Conservation (phyloP, 1,140 invertebrate genomes). For the Microplitis demolitor region DNA sequence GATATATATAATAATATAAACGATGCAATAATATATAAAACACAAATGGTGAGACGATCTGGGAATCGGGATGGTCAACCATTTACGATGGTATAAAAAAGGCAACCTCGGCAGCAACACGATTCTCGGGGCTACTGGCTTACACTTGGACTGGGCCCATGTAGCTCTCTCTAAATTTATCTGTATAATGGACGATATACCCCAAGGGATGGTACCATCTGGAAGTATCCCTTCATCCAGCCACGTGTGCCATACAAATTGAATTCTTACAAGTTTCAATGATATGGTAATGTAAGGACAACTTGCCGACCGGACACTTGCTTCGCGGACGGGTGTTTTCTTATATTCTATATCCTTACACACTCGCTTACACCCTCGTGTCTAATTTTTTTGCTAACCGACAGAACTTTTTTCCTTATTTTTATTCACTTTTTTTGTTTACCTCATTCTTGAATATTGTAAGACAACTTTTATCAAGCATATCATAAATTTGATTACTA, state of each 20-base stretch:
- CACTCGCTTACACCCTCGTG: too few species aligned
- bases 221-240: slow-evolving; percentile 39
- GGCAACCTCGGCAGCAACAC: slow-evolving; percentile 1
- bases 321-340: neutral
- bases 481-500: too few species aligned
- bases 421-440: too few species aligned
- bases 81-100: slow-evolving; percentile 21
- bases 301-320: slow-evolving; percentile 38
- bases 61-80: slow-evolving; percentile 26
- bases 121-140: neutral
- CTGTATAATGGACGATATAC: slow-evolving; percentile 36
- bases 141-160: neutral
- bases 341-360: too few species aligned
- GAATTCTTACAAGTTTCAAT: slow-evolving; percentile 42
- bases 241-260: slow-evolving; percentile 42
- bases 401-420: too few species aligned
- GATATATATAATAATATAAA: neutral
- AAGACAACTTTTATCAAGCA: too few species aligned
- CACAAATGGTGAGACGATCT: slow-evolving; percentile 20
- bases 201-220: slow-evolving; percentile 36
- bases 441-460: too few species aligned
- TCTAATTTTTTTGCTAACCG: too few species aligned
- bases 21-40: neutral
- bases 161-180: slow-evolving; percentile 32
- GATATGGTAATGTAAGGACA: slow-evolving; percentile 40